Conservation (phyloP, 2,888 invertebrate genomes). For the Mechanitis messenoides region DNA sequence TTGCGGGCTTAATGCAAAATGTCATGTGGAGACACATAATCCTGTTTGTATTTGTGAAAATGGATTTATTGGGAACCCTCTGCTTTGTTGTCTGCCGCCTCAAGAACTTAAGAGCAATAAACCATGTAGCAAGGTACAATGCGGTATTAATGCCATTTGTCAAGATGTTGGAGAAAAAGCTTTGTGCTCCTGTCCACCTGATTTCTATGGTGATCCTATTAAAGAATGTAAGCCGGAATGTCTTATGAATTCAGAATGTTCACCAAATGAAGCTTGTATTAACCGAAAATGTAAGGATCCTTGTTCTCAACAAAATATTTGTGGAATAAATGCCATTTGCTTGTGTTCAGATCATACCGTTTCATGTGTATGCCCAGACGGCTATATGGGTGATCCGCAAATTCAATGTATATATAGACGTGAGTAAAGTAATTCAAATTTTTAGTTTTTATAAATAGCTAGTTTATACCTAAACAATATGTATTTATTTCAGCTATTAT, state of each 20-base stretch:
- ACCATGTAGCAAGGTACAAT: constrained; percentile 85
- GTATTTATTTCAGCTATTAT: constrained; percentile 61
- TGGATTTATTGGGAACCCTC: constrained; percentile 86
- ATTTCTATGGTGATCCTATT: constrained; percentile 87
- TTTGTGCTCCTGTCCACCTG: constrained; percentile 85
- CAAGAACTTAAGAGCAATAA: constrained; percentile 74
- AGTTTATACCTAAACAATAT: constrained; percentile 9
- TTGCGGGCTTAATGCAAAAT: constrained; percentile 85
- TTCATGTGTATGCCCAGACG: constrained; percentile 86
- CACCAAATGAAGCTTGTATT: constrained; percentile 83
- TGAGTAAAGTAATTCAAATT: constrained; percentile 43
- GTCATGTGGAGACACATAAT: constrained; percentile 86
- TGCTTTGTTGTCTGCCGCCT: constrained; percentile 81
- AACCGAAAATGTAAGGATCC: constrained; percentile 85
- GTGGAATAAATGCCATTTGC: constrained; percentile 89
- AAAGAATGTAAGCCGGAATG: constrained; percentile 87
- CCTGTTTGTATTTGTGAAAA: constrained; percentile 86
- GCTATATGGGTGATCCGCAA: constrained; percentile 88
- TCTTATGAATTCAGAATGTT: constrained; percentile 88
- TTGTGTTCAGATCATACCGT: constrained; percentile 88
- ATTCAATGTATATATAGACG: constrained; percentile 81
- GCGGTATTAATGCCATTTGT: constrained; percentile 88
- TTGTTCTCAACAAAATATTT: constrained; percentile 81
- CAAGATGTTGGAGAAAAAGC: constrained; percentile 82
- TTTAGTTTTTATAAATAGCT: background rate